Percentiles rank a stretch among this genome's conserved stretches.
phyloP scores from a whole-genome alignment of 1,140 invertebrate genomes.

The Rhyzopertha dominica region DNA sequence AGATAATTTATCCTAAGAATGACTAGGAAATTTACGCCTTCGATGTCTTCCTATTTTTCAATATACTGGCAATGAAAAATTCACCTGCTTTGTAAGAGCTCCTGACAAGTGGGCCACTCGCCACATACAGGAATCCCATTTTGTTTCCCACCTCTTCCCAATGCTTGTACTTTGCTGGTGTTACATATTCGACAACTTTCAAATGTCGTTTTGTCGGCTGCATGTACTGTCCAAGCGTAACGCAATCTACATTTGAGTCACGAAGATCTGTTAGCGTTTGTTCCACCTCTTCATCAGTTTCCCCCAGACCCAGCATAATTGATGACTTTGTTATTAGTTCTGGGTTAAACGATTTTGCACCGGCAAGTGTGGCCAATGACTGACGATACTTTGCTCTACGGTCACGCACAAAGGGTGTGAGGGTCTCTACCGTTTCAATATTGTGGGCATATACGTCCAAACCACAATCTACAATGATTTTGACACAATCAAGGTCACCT shows the following conservation, averaged over 20 bases:
- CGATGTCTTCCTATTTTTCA: constrained; percentile 55
- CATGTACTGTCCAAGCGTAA: constrained; percentile 99
- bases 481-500: constrained; percentile 73
- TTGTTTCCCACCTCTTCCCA: constrained; percentile 84
- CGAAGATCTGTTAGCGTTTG: constrained; percentile 83
- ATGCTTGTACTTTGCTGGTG: constrained; percentile 87
- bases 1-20: not conserved
- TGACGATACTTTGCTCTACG: constrained; percentile 79
- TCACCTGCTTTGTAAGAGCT: constrained; percentile 98
- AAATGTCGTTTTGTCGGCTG: constrained; percentile 96
- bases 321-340: constrained; percentile 95
- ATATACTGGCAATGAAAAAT: constrained; percentile 79
- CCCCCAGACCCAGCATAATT: constrained; percentile 96
- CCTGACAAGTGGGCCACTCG: constrained; percentile 93
- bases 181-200: constrained; percentile 95
- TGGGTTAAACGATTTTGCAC: constrained; percentile 74
- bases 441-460: constrained; percentile 96
- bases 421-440: constrained; percentile 88
- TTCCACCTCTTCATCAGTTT: constrained; percentile 85
- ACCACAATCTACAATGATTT: constrained; percentile 73
- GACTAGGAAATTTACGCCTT: too few relatives aligned
- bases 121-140: constrained; percentile 94
- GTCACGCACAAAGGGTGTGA: constrained; percentile 90
- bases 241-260: constrained; percentile 79
- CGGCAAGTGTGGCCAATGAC: constrained; percentile 74